A percentile compares a stretch with the other conserved stretches of the same genome.
Conservation (phyloP, 2,888 invertebrate species). For the Gari tellinella region DNA sequence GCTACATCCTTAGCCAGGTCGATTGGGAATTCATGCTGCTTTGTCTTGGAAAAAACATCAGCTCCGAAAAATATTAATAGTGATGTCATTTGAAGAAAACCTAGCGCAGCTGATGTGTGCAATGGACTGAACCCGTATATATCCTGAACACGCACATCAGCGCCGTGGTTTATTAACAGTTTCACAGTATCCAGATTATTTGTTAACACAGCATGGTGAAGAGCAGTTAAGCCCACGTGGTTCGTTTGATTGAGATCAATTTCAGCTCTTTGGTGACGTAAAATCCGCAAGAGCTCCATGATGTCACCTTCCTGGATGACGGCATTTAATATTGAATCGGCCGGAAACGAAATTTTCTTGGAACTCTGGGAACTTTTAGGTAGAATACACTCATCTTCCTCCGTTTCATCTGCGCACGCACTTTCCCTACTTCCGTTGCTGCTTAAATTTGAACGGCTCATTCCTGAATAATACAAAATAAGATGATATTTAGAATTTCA, state of each 20-base stretch:
- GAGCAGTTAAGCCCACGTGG: slow-evolving; percentile 77
- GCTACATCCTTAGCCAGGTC: slow-evolving; percentile 77
- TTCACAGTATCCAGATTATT: slow-evolving; percentile 80
- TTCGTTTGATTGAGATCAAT: slow-evolving; percentile 76
- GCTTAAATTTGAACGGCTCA: too few species aligned
- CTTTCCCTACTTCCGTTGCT: neutral
- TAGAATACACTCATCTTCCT: slow-evolving; percentile 82
- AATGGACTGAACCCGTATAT: slow-evolving; percentile 77
- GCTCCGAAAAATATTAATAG: slow-evolving; percentile 76
- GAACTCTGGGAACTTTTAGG: slow-evolving; percentile 80
- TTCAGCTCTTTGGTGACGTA: slow-evolving; percentile 55
- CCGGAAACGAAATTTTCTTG: slow-evolving; percentile 75
- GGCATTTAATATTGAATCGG: slow-evolving; percentile 77
- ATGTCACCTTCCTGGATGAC: slow-evolving; percentile 80
- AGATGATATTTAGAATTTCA: too few species aligned
- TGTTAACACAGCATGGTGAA: slow-evolving; percentile 78
- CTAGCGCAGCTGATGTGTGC: slow-evolving; percentile 80
- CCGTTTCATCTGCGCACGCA: neutral
- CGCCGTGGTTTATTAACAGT: slow-evolving; percentile 73
- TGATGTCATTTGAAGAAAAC: slow-evolving; percentile 76
- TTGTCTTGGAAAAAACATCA: slow-evolving; percentile 73
- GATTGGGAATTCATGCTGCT: slow-evolving; percentile 73
- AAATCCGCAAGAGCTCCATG: slow-evolving; percentile 69
- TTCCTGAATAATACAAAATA: too few species aligned
- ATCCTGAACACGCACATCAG: slow-evolving; percentile 76